Conservation (phyloP, 92 coral and sea anemone species). For the Porites evermanni region DNA sequence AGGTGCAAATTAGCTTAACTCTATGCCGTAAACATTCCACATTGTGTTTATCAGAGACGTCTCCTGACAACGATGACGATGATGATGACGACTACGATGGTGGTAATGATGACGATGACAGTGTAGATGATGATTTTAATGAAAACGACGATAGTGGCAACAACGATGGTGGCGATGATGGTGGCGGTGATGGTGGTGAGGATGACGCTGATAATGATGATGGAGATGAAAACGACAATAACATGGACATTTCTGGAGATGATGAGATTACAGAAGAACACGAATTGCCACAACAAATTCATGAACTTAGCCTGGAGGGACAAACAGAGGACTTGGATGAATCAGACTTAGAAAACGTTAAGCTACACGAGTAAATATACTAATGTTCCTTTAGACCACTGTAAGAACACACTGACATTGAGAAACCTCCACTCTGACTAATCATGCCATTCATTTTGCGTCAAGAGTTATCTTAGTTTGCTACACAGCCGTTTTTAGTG, state of each 20-base stretch:
- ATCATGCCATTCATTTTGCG: too few species aligned
- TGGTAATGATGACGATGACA: not conserved
- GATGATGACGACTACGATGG: conserved; percentile 9
- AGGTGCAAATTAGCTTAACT: too few species aligned
- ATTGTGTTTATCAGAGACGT: not conserved
- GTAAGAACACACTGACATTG: not conserved
- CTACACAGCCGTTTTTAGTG: too few species aligned
- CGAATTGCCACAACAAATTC: not conserved
- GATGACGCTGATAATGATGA: not conserved
- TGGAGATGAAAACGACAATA: not conserved
- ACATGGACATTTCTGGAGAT: not conserved
- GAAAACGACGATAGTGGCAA: not conserved
- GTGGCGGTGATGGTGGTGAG: not conserved
- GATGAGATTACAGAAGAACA: not conserved
- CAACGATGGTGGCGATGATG: not conserved
- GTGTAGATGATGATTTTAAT: not conserved
- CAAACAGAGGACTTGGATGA: not conserved
- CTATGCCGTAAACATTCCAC: too few species aligned
- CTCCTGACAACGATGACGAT: not conserved
- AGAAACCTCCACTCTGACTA: too few species aligned
- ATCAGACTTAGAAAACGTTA: not conserved
- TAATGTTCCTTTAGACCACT: not conserved
- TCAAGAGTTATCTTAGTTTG: too few species aligned
- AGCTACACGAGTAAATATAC: conserved; percentile 17
- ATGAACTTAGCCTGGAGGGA: not conserved